Evolutionary conservation across 2,888 invertebrate species (phyloP).

Genomic region (Cremastinae sp.): DNA sequence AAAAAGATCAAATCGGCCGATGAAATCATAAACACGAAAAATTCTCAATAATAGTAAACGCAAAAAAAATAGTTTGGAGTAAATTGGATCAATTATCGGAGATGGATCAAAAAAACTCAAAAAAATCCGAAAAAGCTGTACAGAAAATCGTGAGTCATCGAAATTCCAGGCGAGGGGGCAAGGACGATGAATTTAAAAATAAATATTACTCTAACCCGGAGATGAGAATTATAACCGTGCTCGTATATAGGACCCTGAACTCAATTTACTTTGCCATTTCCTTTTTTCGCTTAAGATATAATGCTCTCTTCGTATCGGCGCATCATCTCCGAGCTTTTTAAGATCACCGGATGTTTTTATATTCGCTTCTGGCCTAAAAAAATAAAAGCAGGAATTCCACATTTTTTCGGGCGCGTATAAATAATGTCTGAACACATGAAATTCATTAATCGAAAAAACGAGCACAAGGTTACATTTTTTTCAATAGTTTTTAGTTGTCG

Average conservation of each 20-base stretch:
- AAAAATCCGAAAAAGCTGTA: conserved; percentile 25
- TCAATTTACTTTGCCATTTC: conserved; percentile 54
- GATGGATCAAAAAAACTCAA: conserved; percentile 2
- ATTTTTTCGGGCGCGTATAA: neutral
- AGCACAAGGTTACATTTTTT: conserved; percentile 42
- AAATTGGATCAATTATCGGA: neutral
- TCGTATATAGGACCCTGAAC: conserved; percentile 53
- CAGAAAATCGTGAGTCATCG: conserved; percentile 55
- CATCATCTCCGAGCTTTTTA: conserved; percentile 28
- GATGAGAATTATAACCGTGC: conserved; percentile 44
- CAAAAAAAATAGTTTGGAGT: neutral
- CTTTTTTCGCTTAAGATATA: conserved; percentile 43
- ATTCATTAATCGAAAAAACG: conserved; percentile 37
- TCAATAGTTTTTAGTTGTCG: neutral
- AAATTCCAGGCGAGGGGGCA: conserved; percentile 34
- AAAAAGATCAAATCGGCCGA: no score
- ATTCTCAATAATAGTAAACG: neutral
- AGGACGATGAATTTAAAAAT: conserved; percentile 52
- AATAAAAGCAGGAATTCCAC: neutral
- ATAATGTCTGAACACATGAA: conserved; percentile 5
- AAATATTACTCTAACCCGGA: conserved; percentile 57
- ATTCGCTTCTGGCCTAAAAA: conserved; percentile 21
- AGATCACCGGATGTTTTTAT: conserved; percentile 56
- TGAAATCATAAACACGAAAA: no score
- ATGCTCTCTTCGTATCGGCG: neutral